Percentiles rank a stretch among this genome's conserved stretches.
These are phyloP conservation scores for Whitmania pigra DNA, from an alignment of 1,140 invertebrate species.

Conservation along the genomic window DNA sequence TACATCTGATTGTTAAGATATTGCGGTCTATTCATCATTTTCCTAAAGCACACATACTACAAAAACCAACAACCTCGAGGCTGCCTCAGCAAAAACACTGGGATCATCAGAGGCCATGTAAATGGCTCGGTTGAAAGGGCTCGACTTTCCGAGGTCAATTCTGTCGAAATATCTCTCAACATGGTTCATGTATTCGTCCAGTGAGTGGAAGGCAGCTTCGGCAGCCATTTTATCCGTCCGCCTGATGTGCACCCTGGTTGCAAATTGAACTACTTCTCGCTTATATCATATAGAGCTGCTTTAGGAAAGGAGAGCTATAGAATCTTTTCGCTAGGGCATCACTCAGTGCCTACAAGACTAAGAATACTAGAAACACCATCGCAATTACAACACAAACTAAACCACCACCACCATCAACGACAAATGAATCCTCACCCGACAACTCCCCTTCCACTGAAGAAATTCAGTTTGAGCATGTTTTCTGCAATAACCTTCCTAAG, in stretches of 20 bases:
- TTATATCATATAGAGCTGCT: too few relatives aligned
- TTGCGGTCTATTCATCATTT: background rate
- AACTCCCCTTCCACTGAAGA: too few relatives aligned
- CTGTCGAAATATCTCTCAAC: constrained; percentile 60
- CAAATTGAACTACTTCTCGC: constrained; percentile 15
- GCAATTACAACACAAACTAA: too few relatives aligned
- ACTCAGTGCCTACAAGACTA: too few relatives aligned
- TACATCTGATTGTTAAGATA: background rate
- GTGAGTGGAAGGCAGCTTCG: constrained; percentile 83
- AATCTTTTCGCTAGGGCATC: too few relatives aligned
- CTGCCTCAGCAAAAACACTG: constrained; percentile 44
- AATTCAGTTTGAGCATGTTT: too few relatives aligned
- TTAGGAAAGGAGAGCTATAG: too few relatives aligned
- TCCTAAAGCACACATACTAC: background rate
- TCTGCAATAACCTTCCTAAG: constrained; percentile 51
- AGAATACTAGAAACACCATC: too few relatives aligned
- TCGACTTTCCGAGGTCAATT: constrained; percentile 31
- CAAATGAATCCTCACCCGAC: too few relatives aligned
- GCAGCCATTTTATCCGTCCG: constrained; percentile 96
- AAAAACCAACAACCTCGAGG: constrained; percentile 40
- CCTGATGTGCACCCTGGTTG: constrained; percentile 73
- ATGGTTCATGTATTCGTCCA: constrained; percentile 92
- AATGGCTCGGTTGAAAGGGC: constrained; percentile 55
- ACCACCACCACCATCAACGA: too few relatives aligned
- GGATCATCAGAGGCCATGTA: constrained; percentile 83